phyloP scores from a whole-genome alignment of 2,113 vertebrate genomes.

The Phodopus roborovskii region DNA sequence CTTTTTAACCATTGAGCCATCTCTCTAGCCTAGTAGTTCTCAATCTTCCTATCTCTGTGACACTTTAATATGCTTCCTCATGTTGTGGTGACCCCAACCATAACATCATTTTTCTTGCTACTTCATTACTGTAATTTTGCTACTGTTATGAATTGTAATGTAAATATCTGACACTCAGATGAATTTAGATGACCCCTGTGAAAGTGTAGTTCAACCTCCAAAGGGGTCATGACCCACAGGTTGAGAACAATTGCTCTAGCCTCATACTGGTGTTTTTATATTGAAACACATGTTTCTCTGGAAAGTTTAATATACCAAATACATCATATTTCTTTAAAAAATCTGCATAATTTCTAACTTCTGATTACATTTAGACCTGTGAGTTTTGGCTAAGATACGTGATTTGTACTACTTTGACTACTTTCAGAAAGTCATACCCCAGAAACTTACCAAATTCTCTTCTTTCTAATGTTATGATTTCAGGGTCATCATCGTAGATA shows the following conservation, averaged over 20 bases:
- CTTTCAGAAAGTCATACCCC: not conserved
- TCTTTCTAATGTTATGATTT: constrained; percentile 97
- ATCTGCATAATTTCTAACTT: constrained; percentile 16
- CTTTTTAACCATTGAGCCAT: no score
- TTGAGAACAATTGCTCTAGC: not conserved
- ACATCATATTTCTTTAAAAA: not conserved
- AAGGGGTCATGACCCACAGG: not conserved
- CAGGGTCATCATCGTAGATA: constrained; percentile 98
- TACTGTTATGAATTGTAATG: not conserved
- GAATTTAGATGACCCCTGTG: not conserved
- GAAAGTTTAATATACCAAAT: not conserved
- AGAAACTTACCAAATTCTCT: constrained; percentile 96
- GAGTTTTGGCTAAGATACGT: not conserved
- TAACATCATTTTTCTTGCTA: not conserved
- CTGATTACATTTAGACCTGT: constrained; percentile 8
- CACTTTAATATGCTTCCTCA: not conserved
- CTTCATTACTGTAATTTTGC: not conserved
- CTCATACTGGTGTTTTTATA: not conserved
- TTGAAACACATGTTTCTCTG: not conserved
- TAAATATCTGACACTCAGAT: no score
- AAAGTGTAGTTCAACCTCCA: not conserved
- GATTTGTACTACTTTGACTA: constrained; percentile 27
- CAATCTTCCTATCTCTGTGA: not conserved
- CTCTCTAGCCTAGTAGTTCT: not conserved
- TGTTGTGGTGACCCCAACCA: not conserved